These are phyloP conservation scores for Zoroaster sp. DNA, from an alignment of 53 echinoderm and acorn worm species.

Conservation along the genomic window DNA sequence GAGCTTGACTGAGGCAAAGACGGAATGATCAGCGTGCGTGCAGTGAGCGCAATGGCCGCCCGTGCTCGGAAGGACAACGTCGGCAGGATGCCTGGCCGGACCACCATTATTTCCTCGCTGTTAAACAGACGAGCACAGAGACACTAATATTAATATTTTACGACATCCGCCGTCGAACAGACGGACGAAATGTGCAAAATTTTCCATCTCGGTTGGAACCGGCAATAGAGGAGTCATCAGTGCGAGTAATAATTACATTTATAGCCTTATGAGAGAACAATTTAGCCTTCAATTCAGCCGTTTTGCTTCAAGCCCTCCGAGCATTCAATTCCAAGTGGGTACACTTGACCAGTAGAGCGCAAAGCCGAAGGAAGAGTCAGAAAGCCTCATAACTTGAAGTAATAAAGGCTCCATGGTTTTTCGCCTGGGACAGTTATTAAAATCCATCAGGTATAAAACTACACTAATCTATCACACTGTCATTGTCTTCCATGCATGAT, in stretches of 20 bases:
- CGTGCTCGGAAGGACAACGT: not conserved
- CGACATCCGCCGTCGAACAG: constrained; percentile 28
- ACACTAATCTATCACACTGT: constrained; percentile 54
- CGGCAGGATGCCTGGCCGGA: not conserved
- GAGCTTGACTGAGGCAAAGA: not conserved
- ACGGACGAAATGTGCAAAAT: not conserved
- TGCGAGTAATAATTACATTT: constrained; percentile 52
- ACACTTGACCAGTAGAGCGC: constrained; percentile 39
- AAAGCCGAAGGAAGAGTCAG: not conserved
- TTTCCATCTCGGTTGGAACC: not conserved
- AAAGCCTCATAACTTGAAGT: not conserved
- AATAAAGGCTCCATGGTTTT: constrained; percentile 7
- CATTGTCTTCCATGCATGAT: constrained; percentile 46
- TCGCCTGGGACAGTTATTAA: constrained; percentile 24
- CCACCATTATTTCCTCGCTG: not conserved
- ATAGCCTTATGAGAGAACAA: constrained; percentile 38
- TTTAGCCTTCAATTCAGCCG: constrained; percentile 20
- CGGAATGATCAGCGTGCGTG: not conserved
- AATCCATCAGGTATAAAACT: constrained; percentile 57
- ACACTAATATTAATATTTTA: constrained; percentile 51
- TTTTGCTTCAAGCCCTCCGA: not conserved
- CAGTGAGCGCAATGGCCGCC: not conserved
- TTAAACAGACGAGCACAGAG: not conserved
- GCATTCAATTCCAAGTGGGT: constrained; percentile 4
- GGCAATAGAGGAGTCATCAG: constrained; percentile 12